Percentiles rank a stretch among this genome's conserved stretches.
These are phyloP conservation scores for Calosoma granatense DNA, from an alignment of 1,140 invertebrate species.

Conservation along the genomic window DNA sequence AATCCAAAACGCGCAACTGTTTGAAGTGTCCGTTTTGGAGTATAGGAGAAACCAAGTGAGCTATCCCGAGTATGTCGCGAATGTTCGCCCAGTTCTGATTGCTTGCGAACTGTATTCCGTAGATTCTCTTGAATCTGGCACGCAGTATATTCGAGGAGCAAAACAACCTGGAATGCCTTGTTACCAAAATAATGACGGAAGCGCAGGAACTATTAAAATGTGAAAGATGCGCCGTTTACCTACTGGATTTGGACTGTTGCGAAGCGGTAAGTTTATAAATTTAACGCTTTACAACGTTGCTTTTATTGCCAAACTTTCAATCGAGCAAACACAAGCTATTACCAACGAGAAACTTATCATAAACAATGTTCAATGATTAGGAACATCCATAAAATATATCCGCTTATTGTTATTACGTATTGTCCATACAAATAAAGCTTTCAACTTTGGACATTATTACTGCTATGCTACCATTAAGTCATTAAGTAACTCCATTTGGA, in stretches of 20 bases:
- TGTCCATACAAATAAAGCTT: no score
- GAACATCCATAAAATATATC: no score
- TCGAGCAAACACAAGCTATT: no score
- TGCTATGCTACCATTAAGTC: no score
- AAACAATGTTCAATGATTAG: no score
- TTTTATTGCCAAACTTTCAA: background rate
- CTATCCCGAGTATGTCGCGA: slow-evolving; percentile 36
- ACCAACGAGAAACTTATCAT: no score
- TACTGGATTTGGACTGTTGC: slow-evolving; percentile 74
- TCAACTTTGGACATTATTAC: no score
- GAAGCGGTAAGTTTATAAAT: slow-evolving; percentile 60
- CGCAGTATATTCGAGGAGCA: slow-evolving; percentile 88
- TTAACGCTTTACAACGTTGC: no score
- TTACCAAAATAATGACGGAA: slow-evolving; percentile 94
- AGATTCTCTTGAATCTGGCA: slow-evolving; percentile 77
- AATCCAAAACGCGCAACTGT: slow-evolving; percentile 93
- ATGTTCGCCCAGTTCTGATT: slow-evolving; percentile 16
- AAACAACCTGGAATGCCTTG: slow-evolving; percentile 83
- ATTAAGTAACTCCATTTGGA: no score
- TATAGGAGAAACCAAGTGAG: slow-evolving; percentile 83
- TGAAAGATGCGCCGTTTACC: slow-evolving; percentile 82
- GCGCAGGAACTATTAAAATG: slow-evolving; percentile 87
- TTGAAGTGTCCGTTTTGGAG: slow-evolving; percentile 88
- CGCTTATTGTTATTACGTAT: no score
- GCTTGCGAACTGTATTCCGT: slow-evolving; percentile 24